Conservation (phyloP, 1,140 invertebrate species). For the Zophobas morio region DNA sequence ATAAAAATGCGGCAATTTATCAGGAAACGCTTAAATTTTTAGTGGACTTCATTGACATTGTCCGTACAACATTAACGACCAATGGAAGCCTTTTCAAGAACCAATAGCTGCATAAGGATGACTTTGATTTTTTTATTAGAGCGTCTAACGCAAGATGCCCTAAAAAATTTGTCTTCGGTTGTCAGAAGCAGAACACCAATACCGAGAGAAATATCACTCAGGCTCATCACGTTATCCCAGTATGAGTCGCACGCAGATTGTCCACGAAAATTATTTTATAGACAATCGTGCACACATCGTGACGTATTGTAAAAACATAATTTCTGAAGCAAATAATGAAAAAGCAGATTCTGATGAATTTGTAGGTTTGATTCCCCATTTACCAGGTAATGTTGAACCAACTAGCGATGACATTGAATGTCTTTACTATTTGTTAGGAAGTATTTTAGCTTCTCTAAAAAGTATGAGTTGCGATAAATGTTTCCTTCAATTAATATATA, state of each 20-base stretch:
- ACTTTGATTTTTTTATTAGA: conserved; percentile 12
- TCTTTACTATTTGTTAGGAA: too few relatives aligned
- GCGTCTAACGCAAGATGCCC: neutral
- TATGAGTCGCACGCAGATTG: conserved; percentile 17
- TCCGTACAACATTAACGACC: neutral
- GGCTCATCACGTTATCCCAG: conserved; percentile 4
- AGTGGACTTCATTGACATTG: conserved; percentile 8
- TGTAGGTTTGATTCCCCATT: neutral
- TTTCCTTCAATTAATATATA: neutral
- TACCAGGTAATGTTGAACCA: too few relatives aligned
- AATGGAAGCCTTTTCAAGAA: conserved; percentile 17
- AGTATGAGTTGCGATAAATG: neutral
- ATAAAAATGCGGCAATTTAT: conserved; percentile 12
- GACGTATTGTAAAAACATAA: neutral
- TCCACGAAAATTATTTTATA: conserved; percentile 19
- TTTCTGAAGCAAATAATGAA: neutral
- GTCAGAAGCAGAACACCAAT: too few relatives aligned
- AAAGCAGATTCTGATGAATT: neutral
- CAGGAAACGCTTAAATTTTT: conserved; percentile 8
- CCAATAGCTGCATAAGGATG: neutral
- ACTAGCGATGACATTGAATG: too few relatives aligned
- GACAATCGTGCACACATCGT: neutral
- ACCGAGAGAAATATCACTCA: neutral
- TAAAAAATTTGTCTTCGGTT: neutral
- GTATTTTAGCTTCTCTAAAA: too few relatives aligned